These are phyloP conservation scores for Fistularia commersonii DNA, from an alignment of 2,797 vertebrate species.

Conservation along the genomic window DNA sequence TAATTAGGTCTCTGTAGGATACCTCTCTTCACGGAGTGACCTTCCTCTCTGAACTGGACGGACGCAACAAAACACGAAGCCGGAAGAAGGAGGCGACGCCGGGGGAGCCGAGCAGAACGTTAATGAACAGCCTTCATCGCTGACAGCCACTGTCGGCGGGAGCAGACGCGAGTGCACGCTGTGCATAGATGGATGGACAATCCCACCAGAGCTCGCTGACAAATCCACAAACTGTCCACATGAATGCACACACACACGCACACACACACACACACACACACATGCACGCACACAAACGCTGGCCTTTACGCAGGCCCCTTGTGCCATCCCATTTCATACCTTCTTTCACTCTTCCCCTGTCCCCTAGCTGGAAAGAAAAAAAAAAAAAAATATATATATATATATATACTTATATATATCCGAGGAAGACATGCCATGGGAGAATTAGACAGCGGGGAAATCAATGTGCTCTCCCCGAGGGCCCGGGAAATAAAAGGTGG, in stretches of 20 bases:
- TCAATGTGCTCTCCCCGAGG: conserved; percentile 37
- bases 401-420: conserved; percentile 1
- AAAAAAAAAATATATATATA: no score
- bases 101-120: conserved; percentile 26
- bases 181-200: conserved; percentile 10
- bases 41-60: conserved; percentile 38
- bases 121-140: conserved; percentile 35
- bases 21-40: conserved; percentile 26
- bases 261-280: no score
- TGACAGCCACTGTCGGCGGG: conserved; percentile 20
- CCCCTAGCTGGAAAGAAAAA: no score
- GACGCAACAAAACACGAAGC: conserved; percentile 21
- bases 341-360: conserved; percentile 11
- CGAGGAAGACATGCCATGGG: conserved; percentile 22
- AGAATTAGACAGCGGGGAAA: conserved; percentile 55
- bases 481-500: conserved; percentile 12
- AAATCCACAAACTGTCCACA: no score
- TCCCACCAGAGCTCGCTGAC: not conserved
- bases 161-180: conserved; percentile 3
- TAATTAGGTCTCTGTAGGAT: conserved; percentile 43
- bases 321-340: conserved; percentile 1
- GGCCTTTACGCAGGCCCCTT: conserved; percentile 2
- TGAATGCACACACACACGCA: no score
- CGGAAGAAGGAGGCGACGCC: conserved; percentile 4
- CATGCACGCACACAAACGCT: not conserved